Evolutionary conservation across 2,888 invertebrate species (phyloP), one percentile per base, ranked within the genome.

Genomic region (Smittia aterrima): DNA sequence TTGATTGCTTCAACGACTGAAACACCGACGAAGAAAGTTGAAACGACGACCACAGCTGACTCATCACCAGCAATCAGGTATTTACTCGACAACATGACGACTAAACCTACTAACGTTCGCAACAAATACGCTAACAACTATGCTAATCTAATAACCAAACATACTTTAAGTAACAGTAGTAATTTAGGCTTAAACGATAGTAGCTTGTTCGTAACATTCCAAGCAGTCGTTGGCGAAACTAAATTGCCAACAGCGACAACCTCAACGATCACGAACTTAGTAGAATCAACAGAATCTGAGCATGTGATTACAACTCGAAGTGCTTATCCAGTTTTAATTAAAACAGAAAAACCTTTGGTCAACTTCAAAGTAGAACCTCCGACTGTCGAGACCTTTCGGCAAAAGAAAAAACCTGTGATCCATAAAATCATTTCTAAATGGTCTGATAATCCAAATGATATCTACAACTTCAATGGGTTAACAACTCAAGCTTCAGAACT

Each of bases 401-500:
- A 11, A 11, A 13, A 16, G n/a, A 47, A 47, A 11, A 74, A 74
- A 18, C 74, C 74, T n/a, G 66, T 74, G 6, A 66, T 74, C 16
- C 74, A 74, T 53, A 74, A 74, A 47, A 66, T 74, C 7, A 74
- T 74, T 9, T 74, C 74, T 6, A 74, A 74, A 32, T 74, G 74
- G 74, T 74, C 74, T 11, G 74, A 74, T 24, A 74, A 74, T 32
- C 74, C 74, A 3, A 64, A n/a, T n/a, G 74, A 66, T 0, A 64
- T 74, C 2, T 74, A 62, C 18, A 66, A 27, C 16, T 47, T 70
- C 6, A 38, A 74, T 20, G 66, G 66, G 22, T n/a, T 22, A 7
- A n/a, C 32, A 7, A 1, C 72, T n/a, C 66, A 72, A 16, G 27
- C 38, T 16, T 22, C 74, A 13, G 64, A 74, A 13, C 20, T 74